These are phyloP conservation scores for Sus scrofa DNA, from an alignment of 2,113 vertebrate species.

Conservation along the genomic window T2T-Sscrofa CM000812.6:241647001-241647500, in stretches of 20 bases:
- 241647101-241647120: neutral
- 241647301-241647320: neutral
- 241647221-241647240: neutral
- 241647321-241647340: neutral
- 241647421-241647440: neutral
- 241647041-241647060: neutral
- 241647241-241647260: neutral
- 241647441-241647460: slow-evolving; percentile 7
- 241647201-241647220: neutral
- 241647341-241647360: neutral
- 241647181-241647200: neutral
- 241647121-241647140: neutral
- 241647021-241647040: rapidly evolving
- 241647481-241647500: slow-evolving; percentile 29
- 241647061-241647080: neutral
- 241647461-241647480: neutral
- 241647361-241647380: neutral
- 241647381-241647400: neutral
- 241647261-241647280: neutral
- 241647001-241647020: neutral
- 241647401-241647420: neutral
- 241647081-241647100: neutral
- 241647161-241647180: neutral
- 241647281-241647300: neutral
- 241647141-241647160: neutral